These are phyloP conservation scores for Lucilia cuprina DNA, from an alignment of 1,140 invertebrate genomes.

Conservation along the genomic window DNA sequence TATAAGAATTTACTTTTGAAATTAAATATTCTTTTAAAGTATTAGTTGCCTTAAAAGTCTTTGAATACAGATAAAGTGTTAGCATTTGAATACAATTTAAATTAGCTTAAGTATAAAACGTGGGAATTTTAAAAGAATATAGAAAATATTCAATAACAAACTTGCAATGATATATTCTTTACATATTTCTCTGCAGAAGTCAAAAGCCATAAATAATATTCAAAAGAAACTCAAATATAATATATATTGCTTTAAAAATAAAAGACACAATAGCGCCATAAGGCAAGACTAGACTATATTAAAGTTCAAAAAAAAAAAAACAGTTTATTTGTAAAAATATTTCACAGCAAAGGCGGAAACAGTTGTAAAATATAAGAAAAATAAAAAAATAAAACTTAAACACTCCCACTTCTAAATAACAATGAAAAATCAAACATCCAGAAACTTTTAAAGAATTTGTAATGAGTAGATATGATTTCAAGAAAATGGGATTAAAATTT, in stretches of 20 bases:
- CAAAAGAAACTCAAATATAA: background rate
- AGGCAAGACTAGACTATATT: background rate
- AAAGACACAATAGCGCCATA: background rate
- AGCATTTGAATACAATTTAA: no score
- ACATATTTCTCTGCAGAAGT: background rate
- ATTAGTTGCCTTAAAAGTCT: no score
- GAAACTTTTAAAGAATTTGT: background rate
- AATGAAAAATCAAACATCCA: background rate
- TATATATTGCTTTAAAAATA: no score
- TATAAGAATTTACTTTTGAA: no score
- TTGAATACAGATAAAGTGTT: no score
- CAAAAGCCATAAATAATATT: slow-evolving; percentile 5
- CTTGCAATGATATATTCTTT: no score
- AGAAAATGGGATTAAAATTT: background rate
- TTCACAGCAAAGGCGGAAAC: background rate
- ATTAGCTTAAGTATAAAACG: background rate
- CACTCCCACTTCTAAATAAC: background rate
- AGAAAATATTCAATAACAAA: no score
- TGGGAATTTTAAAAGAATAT: background rate
- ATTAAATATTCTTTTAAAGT: no score
- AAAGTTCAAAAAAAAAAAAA: slow-evolving; percentile 1
- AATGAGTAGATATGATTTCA: background rate
- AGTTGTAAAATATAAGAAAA: background rate
- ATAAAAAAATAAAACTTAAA: background rate
- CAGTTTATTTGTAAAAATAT: background rate